Conservation (phyloP, 2,888 invertebrate genomes). For the Platycnemis pennipes region DNA sequence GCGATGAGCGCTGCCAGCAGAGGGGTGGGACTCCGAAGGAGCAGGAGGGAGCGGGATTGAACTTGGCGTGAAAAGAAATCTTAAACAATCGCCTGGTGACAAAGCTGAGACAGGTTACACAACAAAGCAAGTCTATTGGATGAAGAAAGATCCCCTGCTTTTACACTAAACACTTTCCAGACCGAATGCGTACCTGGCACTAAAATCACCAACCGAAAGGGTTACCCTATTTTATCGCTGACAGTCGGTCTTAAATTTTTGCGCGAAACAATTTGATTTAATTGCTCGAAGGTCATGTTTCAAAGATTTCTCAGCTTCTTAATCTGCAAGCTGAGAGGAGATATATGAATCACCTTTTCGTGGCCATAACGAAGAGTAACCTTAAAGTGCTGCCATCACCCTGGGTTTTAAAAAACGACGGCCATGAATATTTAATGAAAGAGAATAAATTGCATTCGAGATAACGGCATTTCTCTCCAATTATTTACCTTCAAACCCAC, state of each 20-base stretch:
- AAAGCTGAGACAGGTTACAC: conserved; percentile 29
- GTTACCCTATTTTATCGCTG: neutral
- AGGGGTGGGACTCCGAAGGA: neutral
- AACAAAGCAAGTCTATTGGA: neutral
- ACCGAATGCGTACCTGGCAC: neutral
- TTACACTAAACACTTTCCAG: neutral
- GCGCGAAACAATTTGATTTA: neutral
- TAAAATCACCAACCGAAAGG: neutral
- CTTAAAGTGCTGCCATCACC: too few relatives aligned
- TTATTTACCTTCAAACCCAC: too few relatives aligned
- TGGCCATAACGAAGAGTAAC: too few relatives aligned
- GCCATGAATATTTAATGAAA: too few relatives aligned
- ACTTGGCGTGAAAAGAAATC: conserved; percentile 5
- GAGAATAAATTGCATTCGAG: too few relatives aligned
- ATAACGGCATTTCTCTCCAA: too few relatives aligned
- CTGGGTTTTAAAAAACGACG: too few relatives aligned
- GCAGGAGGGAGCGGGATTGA: neutral
- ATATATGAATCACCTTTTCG: too few relatives aligned
- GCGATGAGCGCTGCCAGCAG: neutral
- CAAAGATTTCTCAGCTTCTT: neutral
- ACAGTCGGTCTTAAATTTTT: neutral
- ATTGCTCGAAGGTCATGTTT: too few relatives aligned
- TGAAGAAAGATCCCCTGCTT: neutral
- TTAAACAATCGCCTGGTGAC: neutral
- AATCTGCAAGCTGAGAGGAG: too few relatives aligned